Percentiles rank a stretch among this genome's conserved stretches.
These are phyloP conservation scores for Cylloceria caligata DNA, from an alignment of 2,888 invertebrate genomes.

Conservation along the genomic window DNA sequence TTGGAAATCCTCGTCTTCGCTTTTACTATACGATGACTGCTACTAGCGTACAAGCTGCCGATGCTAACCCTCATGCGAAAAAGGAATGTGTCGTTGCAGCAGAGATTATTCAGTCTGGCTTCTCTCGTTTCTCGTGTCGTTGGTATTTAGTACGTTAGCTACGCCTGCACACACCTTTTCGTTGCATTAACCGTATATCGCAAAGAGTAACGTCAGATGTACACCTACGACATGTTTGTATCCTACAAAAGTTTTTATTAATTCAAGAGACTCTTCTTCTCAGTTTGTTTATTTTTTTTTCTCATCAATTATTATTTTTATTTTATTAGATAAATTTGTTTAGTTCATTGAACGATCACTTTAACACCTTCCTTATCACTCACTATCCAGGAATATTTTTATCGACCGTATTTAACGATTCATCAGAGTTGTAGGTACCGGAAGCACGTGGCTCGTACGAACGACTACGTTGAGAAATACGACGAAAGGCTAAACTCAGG, in stretches of 20 bases:
- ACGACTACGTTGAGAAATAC: slow-evolving; percentile 35
- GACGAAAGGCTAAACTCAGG: slow-evolving; percentile 19
- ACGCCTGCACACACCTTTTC: slow-evolving; percentile 38
- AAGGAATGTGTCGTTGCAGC: slow-evolving; percentile 35
- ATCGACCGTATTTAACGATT: not conserved
- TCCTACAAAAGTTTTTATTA: not conserved
- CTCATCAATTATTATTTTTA: not conserved
- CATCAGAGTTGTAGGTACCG: slow-evolving; percentile 27
- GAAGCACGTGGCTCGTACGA: slow-evolving; percentile 67
- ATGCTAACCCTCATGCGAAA: not conserved
- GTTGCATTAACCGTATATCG: slow-evolving; percentile 48
- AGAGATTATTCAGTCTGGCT: not conserved
- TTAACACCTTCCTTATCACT: not conserved
- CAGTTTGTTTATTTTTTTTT: not conserved
- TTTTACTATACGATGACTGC: not conserved
- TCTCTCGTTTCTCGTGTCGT: slow-evolving; percentile 26
- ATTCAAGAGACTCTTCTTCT: not conserved
- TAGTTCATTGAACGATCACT: not conserved
- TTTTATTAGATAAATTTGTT: not conserved
- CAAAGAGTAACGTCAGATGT: slow-evolving; percentile 34
- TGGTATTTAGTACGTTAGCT: slow-evolving; percentile 34
- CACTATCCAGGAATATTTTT: not conserved
- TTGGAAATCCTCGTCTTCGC: slow-evolving; percentile 22
- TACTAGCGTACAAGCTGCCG: not conserved
- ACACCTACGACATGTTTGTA: slow-evolving; percentile 40